These are phyloP conservation scores for Cosmia pyralina DNA, from an alignment of 2,888 invertebrate species.

Conservation along the genomic window DNA sequence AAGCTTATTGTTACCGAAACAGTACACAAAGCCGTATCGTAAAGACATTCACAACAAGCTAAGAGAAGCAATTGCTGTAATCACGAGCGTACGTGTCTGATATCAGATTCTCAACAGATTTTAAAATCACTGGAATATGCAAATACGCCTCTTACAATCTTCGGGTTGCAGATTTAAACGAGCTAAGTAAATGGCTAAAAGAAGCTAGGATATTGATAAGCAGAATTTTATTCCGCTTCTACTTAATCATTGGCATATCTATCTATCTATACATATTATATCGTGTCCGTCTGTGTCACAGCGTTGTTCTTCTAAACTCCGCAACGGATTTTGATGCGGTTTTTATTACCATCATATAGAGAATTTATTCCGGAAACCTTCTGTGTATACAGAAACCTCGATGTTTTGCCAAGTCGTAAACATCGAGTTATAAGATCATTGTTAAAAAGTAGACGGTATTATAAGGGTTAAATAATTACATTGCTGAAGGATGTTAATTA, in stretches of 20 bases:
- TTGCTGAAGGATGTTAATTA: neutral
- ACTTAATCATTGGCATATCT: neutral
- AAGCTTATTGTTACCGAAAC: constrained; percentile 28
- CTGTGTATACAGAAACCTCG: no score
- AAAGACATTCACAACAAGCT: constrained; percentile 26
- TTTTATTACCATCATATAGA: no score
- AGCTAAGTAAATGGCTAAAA: neutral
- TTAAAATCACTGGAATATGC: constrained; percentile 53
- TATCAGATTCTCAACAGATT: constrained; percentile 52
- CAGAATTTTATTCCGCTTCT: neutral
- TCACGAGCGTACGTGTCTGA: constrained; percentile 49
- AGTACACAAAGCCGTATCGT: constrained; percentile 22
- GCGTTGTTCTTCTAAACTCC: no score
- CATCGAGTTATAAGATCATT: neutral
- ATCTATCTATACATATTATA: no score
- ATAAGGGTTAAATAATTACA: neutral
- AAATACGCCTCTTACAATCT: constrained; percentile 29
- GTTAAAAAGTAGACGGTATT: neutral
- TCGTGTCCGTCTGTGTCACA: no score
- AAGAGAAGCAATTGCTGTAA: constrained; percentile 31
- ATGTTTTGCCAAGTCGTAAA: no score
- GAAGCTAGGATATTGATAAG: constrained; percentile 2
- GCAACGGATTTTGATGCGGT: no score
- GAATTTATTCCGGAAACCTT: no score
- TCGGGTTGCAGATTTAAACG: constrained; percentile 14